Evolutionary conservation across 1,140 invertebrate genomes (phyloP), one percentile per base, ranked within the genome.

Genomic region (Drosophila orena): DNA sequence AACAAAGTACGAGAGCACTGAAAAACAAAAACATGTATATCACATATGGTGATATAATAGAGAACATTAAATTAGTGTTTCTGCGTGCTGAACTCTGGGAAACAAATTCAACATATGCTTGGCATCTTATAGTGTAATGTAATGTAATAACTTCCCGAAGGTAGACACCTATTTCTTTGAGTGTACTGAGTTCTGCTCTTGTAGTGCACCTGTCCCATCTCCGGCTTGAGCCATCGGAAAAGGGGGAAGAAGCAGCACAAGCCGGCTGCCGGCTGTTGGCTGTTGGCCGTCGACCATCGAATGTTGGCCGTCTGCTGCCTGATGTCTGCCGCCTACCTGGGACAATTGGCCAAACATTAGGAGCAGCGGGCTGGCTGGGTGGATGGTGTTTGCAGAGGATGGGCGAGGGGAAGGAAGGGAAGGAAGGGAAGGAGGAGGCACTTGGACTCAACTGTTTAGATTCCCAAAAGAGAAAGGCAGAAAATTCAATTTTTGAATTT

Each of bases 401-500:
- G n/a, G 44, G 22, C 7, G 20, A 35, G 8, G 30, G 30, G 30
- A 2, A 30, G 7, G 27, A 8, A 8, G 27, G 7, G 8, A 30
- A 8, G 27, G 27, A 8, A 24, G 3, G 30, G 10, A 15, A n/a
- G 3, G 17, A 5, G 6, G 14, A n/a, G 34, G 35, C 40, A 38
- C 8, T 66, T 42, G 30, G 30, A 17, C 50, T 11, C 27, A 24
- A 22, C 73, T 60, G 70, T 57, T 77, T 77, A 35, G 47, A 69
- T 84, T 73, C 54, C 59, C 66, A 68, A 58, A 60, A 76, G 58
- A 62, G 49, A 70, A 42, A 30, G 42, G 42, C 15, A 27, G 42
- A 70, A 47, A 71, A 70, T 71, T 70, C 52, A 70, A 71, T 70
- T 83, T 70, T 49, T 38, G 68, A 68, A 58, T 84, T 89, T 88